Evolutionary conservation across 2,113 vertebrate genomes (phyloP).

Genomic region (Sarotherodon lohbergeri): DNA sequence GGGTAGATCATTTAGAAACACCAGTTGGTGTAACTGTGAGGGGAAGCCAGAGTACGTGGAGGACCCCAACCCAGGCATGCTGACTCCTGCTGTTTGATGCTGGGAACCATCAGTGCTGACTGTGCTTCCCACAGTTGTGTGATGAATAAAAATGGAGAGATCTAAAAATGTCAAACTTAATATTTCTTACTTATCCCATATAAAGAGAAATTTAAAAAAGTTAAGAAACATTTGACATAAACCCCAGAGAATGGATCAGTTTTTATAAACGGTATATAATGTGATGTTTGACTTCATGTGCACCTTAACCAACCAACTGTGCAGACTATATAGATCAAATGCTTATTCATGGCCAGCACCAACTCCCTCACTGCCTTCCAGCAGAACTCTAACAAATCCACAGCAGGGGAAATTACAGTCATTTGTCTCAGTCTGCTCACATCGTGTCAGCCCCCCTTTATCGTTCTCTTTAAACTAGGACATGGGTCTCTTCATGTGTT

Average conservation of each 20-base stretch:
- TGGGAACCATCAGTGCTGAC: background rate
- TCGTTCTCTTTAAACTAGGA: background rate
- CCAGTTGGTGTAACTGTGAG: background rate
- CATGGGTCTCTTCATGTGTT: background rate
- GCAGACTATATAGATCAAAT: conserved; percentile 46
- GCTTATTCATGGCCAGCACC: conserved; percentile 57
- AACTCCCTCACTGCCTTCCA: conserved; percentile 68
- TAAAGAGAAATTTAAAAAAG: rapidly evolving
- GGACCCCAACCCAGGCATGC: background rate
- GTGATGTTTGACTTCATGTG: background rate
- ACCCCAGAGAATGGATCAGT: background rate
- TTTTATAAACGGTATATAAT: background rate
- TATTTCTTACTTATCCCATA: background rate
- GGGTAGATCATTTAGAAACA: background rate
- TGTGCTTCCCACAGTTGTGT: background rate
- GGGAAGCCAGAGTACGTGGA: background rate
- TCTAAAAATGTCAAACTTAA: background rate
- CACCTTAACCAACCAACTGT: background rate
- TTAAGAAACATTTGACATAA: background rate
- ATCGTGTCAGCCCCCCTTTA: background rate
- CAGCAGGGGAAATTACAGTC: conserved; percentile 69
- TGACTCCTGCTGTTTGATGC: background rate
- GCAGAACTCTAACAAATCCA: conserved; percentile 64
- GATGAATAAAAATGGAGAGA: background rate
- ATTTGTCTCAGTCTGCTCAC: conserved; percentile 58